Evolutionary conservation across 2,797 vertebrate genomes (phyloP).

Genomic region (Sebastes vulpes): DNA sequence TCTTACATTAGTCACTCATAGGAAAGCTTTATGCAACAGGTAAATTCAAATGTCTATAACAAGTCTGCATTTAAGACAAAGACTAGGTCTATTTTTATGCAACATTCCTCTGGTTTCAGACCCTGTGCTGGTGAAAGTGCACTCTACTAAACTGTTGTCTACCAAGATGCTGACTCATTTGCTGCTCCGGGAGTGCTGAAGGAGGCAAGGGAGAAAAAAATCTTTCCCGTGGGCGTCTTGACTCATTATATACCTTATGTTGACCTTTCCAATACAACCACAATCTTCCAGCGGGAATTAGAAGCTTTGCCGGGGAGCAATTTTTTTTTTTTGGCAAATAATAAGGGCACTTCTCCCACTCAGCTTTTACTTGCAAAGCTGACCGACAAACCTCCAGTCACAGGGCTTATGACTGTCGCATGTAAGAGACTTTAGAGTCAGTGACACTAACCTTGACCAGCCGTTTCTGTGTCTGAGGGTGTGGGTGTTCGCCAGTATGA

Average conservation of each 20-base stretch:
- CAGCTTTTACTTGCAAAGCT: not conserved
- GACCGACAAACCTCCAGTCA: not conserved
- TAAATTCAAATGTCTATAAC: not conserved
- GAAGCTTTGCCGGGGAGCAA: not conserved
- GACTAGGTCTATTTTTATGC: not conserved
- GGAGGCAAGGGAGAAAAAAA: not conserved
- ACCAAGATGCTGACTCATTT: not conserved
- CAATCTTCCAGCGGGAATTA: not conserved
- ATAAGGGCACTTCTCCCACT: not conserved
- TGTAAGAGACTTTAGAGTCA: not conserved
- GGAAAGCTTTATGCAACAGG: not conserved
- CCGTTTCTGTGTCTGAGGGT: slow-evolving; percentile 12
- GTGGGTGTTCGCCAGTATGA: slow-evolving; percentile 89
- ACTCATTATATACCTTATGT: not conserved
- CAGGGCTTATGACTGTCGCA: not conserved
- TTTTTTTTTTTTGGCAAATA: not conserved
- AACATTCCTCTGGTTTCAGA: not conserved
- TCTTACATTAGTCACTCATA: not conserved
- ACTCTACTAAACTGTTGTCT: not conserved
- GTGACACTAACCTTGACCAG: slow-evolving; percentile 82
- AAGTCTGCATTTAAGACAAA: not conserved
- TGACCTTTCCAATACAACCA: slow-evolving; percentile 7
- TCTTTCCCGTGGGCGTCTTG: not conserved
- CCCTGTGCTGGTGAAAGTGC: not conserved
- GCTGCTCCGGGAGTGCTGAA: not conserved